Evolutionary conservation across 1,140 invertebrate genomes (phyloP).

Genomic region (Pseudoatta argentina): DNA sequence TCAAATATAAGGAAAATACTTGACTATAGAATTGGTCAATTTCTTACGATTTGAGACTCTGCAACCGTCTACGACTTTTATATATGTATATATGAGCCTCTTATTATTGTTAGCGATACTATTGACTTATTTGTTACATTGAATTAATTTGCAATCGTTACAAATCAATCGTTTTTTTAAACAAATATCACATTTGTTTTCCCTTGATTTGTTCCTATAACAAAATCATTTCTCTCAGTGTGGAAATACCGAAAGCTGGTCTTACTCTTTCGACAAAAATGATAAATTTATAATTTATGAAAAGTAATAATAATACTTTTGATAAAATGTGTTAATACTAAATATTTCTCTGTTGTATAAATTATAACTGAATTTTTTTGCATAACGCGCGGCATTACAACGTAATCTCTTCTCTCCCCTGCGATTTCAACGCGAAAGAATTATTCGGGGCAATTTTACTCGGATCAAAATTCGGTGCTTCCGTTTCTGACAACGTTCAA

Average conservation of each 20-base stretch:
- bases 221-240: too few species aligned
- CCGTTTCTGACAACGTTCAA: constrained; percentile 70
- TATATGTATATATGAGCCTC: too few species aligned
- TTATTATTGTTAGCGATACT: too few species aligned
- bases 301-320: not conserved
- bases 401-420: not conserved
- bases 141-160: too few species aligned
- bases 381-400: not conserved
- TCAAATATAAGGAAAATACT: too few species aligned
- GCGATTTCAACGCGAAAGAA: constrained; percentile 37
- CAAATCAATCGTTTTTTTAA: too few species aligned
- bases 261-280: not conserved
- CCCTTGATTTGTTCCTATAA: too few species aligned
- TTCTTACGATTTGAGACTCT: too few species aligned
- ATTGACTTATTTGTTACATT: too few species aligned
- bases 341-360: constrained; percentile 11
- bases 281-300: not conserved
- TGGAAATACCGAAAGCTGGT: not conserved
- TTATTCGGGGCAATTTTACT: constrained; percentile 63
- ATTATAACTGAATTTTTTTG: constrained; percentile 5
- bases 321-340: not conserved
- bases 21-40: too few species aligned
- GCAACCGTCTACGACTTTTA: too few species aligned
- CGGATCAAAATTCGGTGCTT: constrained; percentile 72
- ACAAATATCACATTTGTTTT: too few species aligned